Percentiles rank a stretch among this genome's conserved stretches.
phyloP scores from a whole-genome alignment of 2,888 invertebrate genomes.

The Drosophila ochracea region DNA sequence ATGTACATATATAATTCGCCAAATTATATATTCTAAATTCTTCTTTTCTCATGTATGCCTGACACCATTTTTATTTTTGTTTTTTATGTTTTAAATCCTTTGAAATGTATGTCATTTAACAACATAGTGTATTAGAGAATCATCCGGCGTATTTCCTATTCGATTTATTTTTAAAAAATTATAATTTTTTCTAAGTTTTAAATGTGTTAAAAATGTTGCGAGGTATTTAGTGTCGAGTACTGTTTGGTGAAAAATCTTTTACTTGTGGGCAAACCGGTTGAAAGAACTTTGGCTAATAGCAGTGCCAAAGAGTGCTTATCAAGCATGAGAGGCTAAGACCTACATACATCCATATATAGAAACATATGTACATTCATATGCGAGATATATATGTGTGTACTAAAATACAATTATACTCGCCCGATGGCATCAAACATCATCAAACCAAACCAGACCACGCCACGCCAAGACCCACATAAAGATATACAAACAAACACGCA shows the following conservation, averaged over 20 bases:
- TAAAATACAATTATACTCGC: conserved; percentile 23
- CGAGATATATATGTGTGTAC: conserved; percentile 6
- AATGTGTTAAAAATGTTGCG: neutral
- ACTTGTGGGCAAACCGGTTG: conserved; percentile 65
- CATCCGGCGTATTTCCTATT: neutral
- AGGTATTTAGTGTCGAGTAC: conserved; percentile 10
- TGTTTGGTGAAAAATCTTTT: conserved; percentile 1
- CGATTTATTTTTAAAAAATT: neutral
- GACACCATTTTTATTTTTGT: neutral
- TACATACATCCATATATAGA: conserved; percentile 1
- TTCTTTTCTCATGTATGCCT: neutral
- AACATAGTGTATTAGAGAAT: neutral
- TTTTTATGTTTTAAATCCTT: neutral
- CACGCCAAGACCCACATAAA: conserved; percentile 41
- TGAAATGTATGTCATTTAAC: neutral
- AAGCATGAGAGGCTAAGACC: conserved; percentile 63
- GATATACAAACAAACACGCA: neutral
- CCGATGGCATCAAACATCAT: conserved; percentile 46
- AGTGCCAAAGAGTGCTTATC: conserved; percentile 65
- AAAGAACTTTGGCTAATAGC: conserved; percentile 64
- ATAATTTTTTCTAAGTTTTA: neutral
- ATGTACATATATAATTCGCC: neutral
- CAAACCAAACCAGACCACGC: conserved; percentile 31
- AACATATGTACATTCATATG: conserved; percentile 4
- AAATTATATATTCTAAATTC: neutral